These are phyloP conservation scores for Saturnia pavonia DNA, from an alignment of 2,888 invertebrate genomes.

Conservation along the genomic window DNA sequence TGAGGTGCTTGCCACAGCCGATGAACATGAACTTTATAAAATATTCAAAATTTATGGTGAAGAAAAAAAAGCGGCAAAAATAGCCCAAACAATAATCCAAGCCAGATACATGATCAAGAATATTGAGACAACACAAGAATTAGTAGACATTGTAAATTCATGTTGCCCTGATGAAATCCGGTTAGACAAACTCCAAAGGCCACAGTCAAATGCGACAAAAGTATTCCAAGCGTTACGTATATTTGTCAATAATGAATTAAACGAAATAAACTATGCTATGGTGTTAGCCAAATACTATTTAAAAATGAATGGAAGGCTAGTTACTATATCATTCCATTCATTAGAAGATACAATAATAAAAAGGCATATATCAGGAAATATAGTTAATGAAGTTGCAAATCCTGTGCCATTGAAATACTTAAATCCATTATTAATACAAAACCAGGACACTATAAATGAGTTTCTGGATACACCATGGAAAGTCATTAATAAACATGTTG, in stretches of 20 bases:
- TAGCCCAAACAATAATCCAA: slow-evolving; percentile 93
- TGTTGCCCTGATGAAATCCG: slow-evolving; percentile 81
- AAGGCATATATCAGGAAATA: slow-evolving; percentile 90
- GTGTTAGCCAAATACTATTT: slow-evolving; percentile 88
- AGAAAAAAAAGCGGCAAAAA: slow-evolving; percentile 92
- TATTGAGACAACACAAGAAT: slow-evolving; percentile 90
- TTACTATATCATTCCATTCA: slow-evolving; percentile 95
- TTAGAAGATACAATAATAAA: slow-evolving; percentile 97
- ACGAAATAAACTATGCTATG: slow-evolving; percentile 95
- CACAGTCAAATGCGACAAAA: slow-evolving; percentile 93
- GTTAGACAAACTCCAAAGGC: slow-evolving; percentile 88
- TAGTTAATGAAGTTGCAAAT: slow-evolving; percentile 87
- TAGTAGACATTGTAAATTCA: slow-evolving; percentile 87
- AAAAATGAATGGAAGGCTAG: slow-evolving; percentile 89
- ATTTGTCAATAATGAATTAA: slow-evolving; percentile 97
- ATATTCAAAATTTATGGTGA: slow-evolving; percentile 96
- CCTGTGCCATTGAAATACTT: slow-evolving; percentile 87
- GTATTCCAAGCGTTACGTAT: slow-evolving; percentile 96
- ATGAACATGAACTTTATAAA: slow-evolving; percentile 88
- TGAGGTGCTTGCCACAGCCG: slow-evolving; percentile 90
- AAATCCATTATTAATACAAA: slow-evolving; percentile 83
- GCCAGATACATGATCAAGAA: slow-evolving; percentile 88
- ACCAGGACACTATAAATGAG: slow-evolving; percentile 82
- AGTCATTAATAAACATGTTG: slow-evolving; percentile 90
- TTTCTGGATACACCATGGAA: slow-evolving; percentile 88